Evolutionary conservation across 2,888 invertebrate species (phyloP).

Genomic region (Limnephilus marmoratus): DNA sequence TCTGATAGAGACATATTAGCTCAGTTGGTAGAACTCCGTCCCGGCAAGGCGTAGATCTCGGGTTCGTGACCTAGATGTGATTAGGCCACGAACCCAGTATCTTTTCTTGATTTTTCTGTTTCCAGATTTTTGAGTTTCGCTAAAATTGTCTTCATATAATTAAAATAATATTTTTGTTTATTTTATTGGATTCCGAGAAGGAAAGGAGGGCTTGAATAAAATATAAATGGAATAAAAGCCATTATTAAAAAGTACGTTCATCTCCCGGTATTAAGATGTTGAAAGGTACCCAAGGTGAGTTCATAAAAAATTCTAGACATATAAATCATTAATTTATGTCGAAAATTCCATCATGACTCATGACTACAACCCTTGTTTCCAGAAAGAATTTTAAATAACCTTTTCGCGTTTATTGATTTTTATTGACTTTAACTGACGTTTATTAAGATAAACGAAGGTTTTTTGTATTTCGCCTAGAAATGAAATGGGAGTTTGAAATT

Average conservation of each 20-base stretch:
- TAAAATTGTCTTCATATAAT: too few relatives aligned
- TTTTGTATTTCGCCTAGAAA: neutral
- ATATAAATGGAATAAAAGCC: neutral
- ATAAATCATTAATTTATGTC: neutral
- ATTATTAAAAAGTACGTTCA: neutral
- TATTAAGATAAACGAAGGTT: constrained; percentile 15
- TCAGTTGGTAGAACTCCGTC: too few relatives aligned
- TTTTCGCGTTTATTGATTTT: neutral
- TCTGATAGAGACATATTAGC: too few relatives aligned
- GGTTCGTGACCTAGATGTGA: too few relatives aligned
- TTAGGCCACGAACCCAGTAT: too few relatives aligned
- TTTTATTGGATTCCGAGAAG: neutral
- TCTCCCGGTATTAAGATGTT: neutral
- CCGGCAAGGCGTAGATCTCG: too few relatives aligned
- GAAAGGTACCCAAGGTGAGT: neutral
- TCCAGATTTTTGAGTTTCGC: too few relatives aligned
- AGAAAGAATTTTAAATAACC: neutral
- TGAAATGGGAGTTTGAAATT: neutral
- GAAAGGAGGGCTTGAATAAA: neutral
- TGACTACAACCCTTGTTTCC: constrained; percentile 7
- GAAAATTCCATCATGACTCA: neutral
- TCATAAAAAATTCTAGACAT: neutral
- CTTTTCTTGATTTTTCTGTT: too few relatives aligned
- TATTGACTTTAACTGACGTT: constrained; percentile 30
- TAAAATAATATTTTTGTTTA: neutral